Evolutionary conservation across 2,113 vertebrate genomes (phyloP).

Genomic region (Pollachius pollachius): DNA sequence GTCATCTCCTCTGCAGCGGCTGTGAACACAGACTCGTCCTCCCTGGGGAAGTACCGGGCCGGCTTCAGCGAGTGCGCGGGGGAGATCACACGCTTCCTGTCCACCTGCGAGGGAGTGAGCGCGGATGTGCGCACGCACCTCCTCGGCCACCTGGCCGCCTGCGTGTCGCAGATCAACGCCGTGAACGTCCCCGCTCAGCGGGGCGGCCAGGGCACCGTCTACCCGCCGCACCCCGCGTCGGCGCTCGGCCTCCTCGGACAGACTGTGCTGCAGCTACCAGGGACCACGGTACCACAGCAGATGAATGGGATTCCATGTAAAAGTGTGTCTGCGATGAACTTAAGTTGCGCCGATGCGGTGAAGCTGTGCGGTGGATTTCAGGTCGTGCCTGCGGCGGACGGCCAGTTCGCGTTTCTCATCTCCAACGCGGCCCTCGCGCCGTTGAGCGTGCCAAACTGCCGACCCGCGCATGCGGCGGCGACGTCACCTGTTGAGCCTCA

Average conservation of each 20-base stretch:
- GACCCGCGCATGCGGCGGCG: constrained; percentile 43
- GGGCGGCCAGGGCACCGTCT: constrained; percentile 47
- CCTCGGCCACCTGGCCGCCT: constrained; percentile 88
- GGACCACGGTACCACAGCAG: constrained; percentile 51
- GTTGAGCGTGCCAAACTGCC: constrained; percentile 63
- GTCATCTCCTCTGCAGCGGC: constrained; percentile 70
- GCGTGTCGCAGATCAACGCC: constrained; percentile 87
- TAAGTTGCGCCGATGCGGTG: constrained; percentile 59
- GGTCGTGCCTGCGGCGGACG: constrained; percentile 85
- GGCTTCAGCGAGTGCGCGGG: constrained; percentile 94
- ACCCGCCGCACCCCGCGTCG: constrained; percentile 25
- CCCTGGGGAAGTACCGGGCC: constrained; percentile 89
- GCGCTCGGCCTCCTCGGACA: constrained; percentile 71
- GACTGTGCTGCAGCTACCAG: constrained; percentile 66
- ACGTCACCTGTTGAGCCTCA: constrained; percentile 67
- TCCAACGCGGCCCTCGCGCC: constrained; percentile 82
- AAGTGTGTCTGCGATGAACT: constrained; percentile 37
- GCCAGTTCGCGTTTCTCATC: constrained; percentile 91
- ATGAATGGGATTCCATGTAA: constrained; percentile 78
- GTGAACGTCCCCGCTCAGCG: constrained; percentile 78
- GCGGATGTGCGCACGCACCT: constrained; percentile 86
- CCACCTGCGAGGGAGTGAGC: constrained; percentile 90
- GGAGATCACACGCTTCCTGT: constrained; percentile 93
- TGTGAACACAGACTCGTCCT: constrained; percentile 82
- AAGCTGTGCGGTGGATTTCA: constrained; percentile 86